Evolutionary conservation across 2,797 vertebrate species (phyloP).

Genomic region (Spinibarbus caldwelli): DNA sequence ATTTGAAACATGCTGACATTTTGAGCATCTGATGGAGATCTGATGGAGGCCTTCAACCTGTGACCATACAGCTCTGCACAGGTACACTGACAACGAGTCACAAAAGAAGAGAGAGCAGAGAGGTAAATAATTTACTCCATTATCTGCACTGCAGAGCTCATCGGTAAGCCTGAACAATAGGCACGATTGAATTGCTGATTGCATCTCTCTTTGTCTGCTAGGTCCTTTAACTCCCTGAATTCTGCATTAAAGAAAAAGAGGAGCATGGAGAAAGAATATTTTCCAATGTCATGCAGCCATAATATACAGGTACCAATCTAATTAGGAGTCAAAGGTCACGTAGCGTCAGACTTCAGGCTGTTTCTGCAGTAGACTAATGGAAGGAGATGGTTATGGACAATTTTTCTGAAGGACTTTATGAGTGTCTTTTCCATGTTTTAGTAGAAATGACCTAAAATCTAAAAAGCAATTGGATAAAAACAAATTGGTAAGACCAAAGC

Average conservation of each 20-base stretch:
- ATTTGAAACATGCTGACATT: slow-evolving; percentile 84
- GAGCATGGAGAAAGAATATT: no score
- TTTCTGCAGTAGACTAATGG: slow-evolving; percentile 4
- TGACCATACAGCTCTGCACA: slow-evolving; percentile 61
- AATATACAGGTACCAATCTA: slow-evolving; percentile 74
- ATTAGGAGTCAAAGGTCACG: slow-evolving; percentile 24
- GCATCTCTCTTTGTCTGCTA: slow-evolving; percentile 71
- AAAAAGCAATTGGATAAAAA: slow-evolving; percentile 10
- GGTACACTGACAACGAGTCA: slow-evolving; percentile 71
- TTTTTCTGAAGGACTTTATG: background rate
- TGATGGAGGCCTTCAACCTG: slow-evolving; percentile 91
- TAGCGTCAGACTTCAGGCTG: background rate
- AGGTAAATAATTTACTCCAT: slow-evolving; percentile 98
- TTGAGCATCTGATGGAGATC: slow-evolving; percentile 98
- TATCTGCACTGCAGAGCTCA: slow-evolving; percentile 95
- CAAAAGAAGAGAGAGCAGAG: slow-evolving; percentile 62
- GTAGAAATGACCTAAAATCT: background rate
- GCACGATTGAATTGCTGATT: slow-evolving; percentile 82
- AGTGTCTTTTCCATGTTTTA: background rate
- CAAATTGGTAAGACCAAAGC: slow-evolving; percentile 4
- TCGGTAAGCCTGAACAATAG: slow-evolving; percentile 83
- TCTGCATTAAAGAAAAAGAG: slow-evolving; percentile 45
- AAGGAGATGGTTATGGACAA: background rate
- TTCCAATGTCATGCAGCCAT: slow-evolving; percentile 79
- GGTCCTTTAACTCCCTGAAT: slow-evolving; percentile 41